Evolutionary conservation across 2,113 vertebrate genomes (phyloP), one percentile per base, ranked within the genome.

Genomic region (Paramisgurnus dabryanus): DNA sequence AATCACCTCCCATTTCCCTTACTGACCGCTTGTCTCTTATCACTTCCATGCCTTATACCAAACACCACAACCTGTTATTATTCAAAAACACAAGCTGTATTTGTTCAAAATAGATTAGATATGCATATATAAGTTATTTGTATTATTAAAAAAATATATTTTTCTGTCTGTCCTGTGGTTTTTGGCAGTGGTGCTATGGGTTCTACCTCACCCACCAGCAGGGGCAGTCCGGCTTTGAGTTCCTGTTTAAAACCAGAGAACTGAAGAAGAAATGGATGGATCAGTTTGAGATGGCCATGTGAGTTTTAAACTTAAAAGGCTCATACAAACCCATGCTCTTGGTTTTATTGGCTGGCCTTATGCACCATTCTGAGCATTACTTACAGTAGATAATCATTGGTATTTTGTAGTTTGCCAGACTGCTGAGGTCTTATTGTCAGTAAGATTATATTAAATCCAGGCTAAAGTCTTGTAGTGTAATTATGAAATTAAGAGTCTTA

Each of bases 241-340:
- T 98, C 90, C 97, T 97, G 87, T 98, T 97, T 90, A 99, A 98
- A 93, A 99, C 97, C 82, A 98, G 96, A 92, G 97, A 99, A 84
- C 90, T 98, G 91, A 98, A 98, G 90, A 99, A 99, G 91, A 98
- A 98, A 86, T 98, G 96, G 96, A 93, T 98, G 85, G 97, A 99
- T 78, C 97, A 97, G 87, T 99, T 99, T 90, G 94, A 95, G 90
- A 98, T 99, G 97, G 97, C 97, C 79, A 92, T 99, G 97, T 99
- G 88, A 98, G 97, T 96, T 22, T 70, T 0, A 11, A 34, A 41
- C 39, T 13, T 67, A 4, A 6, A 9, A 40, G 64, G 3, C 39
- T 8, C 8, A n/a, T 27, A 12, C 61, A 27, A 9, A 70, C 79
- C 82, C 80, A 78, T 22, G 22, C 22, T 22, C 22, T 22, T 22